Evolutionary conservation across 1,140 invertebrate genomes (phyloP).

Genomic region (Dryas iulia): DNA sequence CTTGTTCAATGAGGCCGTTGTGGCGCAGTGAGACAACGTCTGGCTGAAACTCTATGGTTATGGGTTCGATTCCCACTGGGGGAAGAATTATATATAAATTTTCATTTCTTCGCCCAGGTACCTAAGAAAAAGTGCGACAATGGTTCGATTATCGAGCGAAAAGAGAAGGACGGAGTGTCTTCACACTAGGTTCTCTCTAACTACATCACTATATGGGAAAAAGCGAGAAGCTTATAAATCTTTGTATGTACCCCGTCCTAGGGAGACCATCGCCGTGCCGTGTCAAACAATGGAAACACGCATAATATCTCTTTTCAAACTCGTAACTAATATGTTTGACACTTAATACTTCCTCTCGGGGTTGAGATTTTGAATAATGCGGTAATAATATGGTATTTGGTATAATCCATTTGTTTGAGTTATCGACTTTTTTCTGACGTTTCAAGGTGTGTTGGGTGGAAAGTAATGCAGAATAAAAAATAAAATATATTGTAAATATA

Average conservation of each 20-base stretch:
- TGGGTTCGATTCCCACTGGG: too few relatives aligned
- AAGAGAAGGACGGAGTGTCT: too few relatives aligned
- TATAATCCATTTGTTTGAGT: conserved; percentile 54
- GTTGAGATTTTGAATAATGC: conserved; percentile 55
- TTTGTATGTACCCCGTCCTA: too few relatives aligned
- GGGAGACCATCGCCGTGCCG: not conserved
- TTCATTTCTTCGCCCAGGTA: too few relatives aligned
- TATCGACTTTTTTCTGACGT: conserved; percentile 38
- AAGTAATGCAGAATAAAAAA: not conserved
- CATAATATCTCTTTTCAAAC: conserved; percentile 26
- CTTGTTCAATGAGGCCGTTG: too few relatives aligned
- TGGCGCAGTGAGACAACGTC: too few relatives aligned
- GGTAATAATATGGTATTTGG: conserved; percentile 38
- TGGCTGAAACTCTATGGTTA: too few relatives aligned
- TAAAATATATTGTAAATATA: too few relatives aligned
- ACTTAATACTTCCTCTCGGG: conserved; percentile 63
- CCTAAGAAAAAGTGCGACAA: too few relatives aligned
- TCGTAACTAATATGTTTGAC: conserved; percentile 64
- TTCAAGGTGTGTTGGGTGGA: not conserved
- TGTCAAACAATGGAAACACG: not conserved
- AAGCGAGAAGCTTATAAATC: not conserved
- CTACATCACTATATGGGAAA: not conserved
- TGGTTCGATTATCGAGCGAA: too few relatives aligned
- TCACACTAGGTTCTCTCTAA: too few relatives aligned
- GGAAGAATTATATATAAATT: too few relatives aligned